Percentiles rank a stretch among this genome's conserved stretches.
Evolutionary conservation across 2,113 vertebrate species (phyloP).

Genomic region (Cichladusa arquata): DNA sequence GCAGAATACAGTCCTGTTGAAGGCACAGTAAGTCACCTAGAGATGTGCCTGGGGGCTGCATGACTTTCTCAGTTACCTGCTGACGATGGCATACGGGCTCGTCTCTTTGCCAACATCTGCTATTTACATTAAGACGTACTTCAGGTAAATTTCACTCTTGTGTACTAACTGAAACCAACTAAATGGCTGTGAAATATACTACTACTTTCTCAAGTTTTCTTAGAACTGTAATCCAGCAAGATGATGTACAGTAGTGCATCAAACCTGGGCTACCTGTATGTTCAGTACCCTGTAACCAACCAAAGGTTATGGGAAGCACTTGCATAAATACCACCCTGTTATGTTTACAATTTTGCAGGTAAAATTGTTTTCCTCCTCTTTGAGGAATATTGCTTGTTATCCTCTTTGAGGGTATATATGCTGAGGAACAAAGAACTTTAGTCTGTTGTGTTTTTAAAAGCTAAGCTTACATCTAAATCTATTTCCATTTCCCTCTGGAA

Average conservation of each 20-base stretch:
- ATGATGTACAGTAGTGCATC: not conserved
- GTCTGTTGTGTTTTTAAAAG: not conserved
- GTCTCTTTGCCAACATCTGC: not conserved
- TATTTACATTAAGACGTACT: not conserved
- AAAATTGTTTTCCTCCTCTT: not conserved
- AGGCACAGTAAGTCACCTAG: not conserved
- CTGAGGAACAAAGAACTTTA: conserved; percentile 22
- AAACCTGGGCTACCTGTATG: not conserved
- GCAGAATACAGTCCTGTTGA: not conserved
- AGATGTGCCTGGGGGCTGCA: not conserved
- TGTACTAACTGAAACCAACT: not conserved
- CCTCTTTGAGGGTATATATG: not conserved
- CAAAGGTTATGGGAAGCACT: not conserved
- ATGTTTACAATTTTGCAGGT: not conserved
- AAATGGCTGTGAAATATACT: not conserved
- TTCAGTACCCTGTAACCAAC: not conserved
- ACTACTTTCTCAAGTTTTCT: not conserved
- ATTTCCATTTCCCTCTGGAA: conserved; percentile 29
- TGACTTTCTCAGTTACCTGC: not conserved
- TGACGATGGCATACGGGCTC: accelerated
- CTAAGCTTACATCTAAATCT: conserved; percentile 18
- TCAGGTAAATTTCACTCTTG: not conserved
- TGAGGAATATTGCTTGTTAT: not conserved
- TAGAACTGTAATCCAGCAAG: not conserved
- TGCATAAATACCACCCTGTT: not conserved